These are phyloP conservation scores for Catostomus latipinnis DNA, from an alignment of 2,797 vertebrate species.

Conservation along the genomic window DNA sequence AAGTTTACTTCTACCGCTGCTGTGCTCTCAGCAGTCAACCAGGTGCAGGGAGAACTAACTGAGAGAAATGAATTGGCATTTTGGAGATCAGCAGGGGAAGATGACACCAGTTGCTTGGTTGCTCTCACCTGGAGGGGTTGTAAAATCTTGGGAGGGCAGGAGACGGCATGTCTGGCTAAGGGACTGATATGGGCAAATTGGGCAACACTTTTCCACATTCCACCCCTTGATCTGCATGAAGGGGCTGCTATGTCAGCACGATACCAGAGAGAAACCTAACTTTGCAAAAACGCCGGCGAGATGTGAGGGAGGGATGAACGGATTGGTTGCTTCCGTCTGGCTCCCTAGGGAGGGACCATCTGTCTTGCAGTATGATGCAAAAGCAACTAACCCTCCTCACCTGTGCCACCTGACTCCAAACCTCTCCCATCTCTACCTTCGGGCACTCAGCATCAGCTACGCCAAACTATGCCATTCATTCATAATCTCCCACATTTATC, in stretches of 20 bases:
- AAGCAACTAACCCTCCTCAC: slow-evolving; percentile 22
- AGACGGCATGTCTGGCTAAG: slow-evolving; percentile 23
- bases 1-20: slow-evolving; percentile 19
- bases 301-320: background rate
- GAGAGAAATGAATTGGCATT: slow-evolving; percentile 52
- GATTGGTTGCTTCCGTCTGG: too few species aligned
- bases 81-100: slow-evolving; percentile 46
- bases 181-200: slow-evolving; percentile 34
- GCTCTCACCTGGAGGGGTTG: slow-evolving; percentile 41
- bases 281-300: slow-evolving; percentile 12
- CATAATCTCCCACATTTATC: background rate
- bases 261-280: slow-evolving; percentile 16
- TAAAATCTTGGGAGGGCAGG: slow-evolving; percentile 9
- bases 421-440: background rate
- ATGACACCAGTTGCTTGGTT: slow-evolving; percentile 16
- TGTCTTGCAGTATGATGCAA: slow-evolving; percentile 36
- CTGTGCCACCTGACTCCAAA: slow-evolving; percentile 20
- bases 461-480: slow-evolving; percentile 12
- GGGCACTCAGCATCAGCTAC: background rate
- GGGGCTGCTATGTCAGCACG: slow-evolving; percentile 18
- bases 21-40: slow-evolving; percentile 22
- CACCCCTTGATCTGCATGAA: background rate
- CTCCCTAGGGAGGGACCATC: slow-evolving; percentile 33
- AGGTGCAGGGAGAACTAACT: slow-evolving; percentile 43
- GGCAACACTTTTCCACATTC: slow-evolving; percentile 2